Evolutionary conservation across 2,888 invertebrate genomes (phyloP).

Genomic region (Parnassius mnemosyne): DNA sequence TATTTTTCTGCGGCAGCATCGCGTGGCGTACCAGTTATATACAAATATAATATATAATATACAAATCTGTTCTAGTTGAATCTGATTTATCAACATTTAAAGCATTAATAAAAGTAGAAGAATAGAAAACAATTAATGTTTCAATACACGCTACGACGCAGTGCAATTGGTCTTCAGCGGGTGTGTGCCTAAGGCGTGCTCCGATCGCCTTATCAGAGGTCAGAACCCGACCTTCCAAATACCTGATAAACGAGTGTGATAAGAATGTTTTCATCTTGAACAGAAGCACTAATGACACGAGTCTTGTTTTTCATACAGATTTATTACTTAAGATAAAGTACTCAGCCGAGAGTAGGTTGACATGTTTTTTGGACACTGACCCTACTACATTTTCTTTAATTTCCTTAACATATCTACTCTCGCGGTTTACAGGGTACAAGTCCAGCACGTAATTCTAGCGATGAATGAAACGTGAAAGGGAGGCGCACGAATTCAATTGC

Average conservation of each 20-base stretch:
- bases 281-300: slow-evolving; percentile 18
- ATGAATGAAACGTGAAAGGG: no score
- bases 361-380: slow-evolving; percentile 29
- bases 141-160: slow-evolving; percentile 10
- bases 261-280: slow-evolving; percentile 36
- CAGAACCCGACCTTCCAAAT: slow-evolving; percentile 48
- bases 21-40: no score
- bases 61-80: no score
- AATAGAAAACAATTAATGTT: background rate
- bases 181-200: slow-evolving; percentile 21
- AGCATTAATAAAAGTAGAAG: no score
- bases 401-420: no score
- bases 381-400: slow-evolving; percentile 2
- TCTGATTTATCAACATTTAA: no score
- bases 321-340: slow-evolving; percentile 27
- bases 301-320: slow-evolving; percentile 30
- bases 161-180: slow-evolving; percentile 20
- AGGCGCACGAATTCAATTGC: no score
- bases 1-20: no score
- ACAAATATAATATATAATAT: no score
- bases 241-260: slow-evolving; percentile 35
- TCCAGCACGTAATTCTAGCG: no score
- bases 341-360: background rate
- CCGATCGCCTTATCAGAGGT: slow-evolving; percentile 36
- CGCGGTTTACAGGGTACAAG: no score